phyloP scores from a whole-genome alignment of 2,797 vertebrate species.

The Mus caroli region DNA sequence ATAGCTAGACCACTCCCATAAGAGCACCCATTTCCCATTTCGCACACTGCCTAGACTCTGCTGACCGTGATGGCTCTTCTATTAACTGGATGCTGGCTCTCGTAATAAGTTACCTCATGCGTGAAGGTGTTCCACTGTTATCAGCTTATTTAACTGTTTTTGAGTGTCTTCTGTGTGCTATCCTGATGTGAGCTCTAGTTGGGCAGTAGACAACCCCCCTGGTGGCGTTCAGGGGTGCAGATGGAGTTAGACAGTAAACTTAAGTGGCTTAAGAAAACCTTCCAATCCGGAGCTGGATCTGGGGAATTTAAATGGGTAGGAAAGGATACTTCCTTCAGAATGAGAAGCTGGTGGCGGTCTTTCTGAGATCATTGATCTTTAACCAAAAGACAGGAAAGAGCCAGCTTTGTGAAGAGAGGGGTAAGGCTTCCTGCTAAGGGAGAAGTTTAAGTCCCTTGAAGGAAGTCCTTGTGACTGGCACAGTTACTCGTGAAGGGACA shows the following conservation, averaged over 20 bases:
- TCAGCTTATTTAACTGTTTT: constrained; percentile 8
- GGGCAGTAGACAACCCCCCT: background rate
- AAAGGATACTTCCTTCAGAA: background rate
- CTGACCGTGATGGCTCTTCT: background rate
- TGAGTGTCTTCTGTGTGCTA: background rate
- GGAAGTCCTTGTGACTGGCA: background rate
- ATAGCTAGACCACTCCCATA: background rate
- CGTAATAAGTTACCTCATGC: background rate
- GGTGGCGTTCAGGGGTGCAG: background rate
- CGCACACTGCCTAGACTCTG: background rate
- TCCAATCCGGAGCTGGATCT: background rate
- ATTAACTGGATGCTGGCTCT: background rate
- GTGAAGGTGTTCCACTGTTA: background rate
- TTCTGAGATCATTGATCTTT: background rate
- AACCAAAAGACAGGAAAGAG: constrained; percentile 8
- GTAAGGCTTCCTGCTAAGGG: background rate
- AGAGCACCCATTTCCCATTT: constrained; percentile 25
- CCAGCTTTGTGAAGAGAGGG: background rate
- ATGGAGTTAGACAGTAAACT: background rate
- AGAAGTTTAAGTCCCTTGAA: background rate
- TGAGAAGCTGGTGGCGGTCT: background rate
- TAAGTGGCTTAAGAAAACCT: constrained; percentile 12
- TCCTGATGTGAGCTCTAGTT: background rate
- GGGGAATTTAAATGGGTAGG: constrained; percentile 18
- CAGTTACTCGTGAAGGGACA: background rate